Percentiles rank a stretch among this genome's conserved stretches.
These are phyloP conservation scores for Cylindroiulus punctatus DNA, from an alignment of 2,888 invertebrate genomes.

Conservation along the genomic window DNA sequence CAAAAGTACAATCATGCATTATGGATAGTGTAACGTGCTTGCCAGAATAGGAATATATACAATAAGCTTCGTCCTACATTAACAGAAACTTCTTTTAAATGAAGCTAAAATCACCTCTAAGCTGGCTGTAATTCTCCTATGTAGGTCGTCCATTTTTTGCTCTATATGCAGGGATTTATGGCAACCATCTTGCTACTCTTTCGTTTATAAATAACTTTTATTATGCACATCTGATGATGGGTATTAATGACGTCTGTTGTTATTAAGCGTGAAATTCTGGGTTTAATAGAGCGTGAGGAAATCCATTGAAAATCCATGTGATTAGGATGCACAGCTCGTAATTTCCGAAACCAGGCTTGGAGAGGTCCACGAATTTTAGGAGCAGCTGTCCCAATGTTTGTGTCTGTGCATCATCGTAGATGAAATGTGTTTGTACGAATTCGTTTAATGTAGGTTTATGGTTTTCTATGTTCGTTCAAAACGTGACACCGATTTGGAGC, in stretches of 20 bases:
- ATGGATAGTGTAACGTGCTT: neutral
- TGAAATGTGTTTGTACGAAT: neutral
- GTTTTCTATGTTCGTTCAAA: neutral
- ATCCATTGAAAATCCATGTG: slow-evolving; percentile 3
- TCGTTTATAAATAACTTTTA: slow-evolving; percentile 34
- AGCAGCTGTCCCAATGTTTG: neutral
- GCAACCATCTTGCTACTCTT: slow-evolving; percentile 5
- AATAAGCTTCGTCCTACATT: neutral
- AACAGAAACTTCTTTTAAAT: neutral
- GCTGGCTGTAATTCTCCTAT: slow-evolving; percentile 10
- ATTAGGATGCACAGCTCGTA: neutral
- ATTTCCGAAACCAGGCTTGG: neutral
- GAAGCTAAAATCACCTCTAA: neutral
- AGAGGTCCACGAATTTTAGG: neutral
- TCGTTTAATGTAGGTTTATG: neutral
- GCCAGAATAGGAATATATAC: neutral
- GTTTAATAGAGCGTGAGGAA: neutral
- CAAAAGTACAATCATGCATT: neutral
- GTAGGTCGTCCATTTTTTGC: slow-evolving; percentile 29
- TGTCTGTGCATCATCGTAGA: neutral
- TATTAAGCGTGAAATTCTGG: neutral
- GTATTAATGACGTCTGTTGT: neutral
- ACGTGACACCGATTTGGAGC: neutral
- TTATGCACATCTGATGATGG: slow-evolving; percentile 14
- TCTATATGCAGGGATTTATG: neutral